These are phyloP conservation scores for Sebastes trivittatus DNA, from an alignment of 2,797 vertebrate species.

Conservation along the genomic window DNA sequence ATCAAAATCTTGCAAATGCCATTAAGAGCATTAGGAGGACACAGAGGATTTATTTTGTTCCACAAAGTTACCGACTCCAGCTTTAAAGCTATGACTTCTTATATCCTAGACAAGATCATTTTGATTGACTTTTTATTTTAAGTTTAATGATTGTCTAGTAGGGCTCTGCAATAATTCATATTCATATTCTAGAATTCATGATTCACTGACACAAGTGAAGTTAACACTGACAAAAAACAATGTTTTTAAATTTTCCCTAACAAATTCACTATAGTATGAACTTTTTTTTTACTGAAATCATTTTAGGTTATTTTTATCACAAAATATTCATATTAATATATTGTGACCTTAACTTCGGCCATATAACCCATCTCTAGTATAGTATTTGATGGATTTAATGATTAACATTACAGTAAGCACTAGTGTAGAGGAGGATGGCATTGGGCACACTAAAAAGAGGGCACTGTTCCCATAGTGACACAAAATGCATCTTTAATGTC, in stretches of 20 bases:
- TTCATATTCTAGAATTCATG: not conserved
- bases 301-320: too few species aligned
- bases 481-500: conserved; percentile 57
- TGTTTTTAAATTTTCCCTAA: not conserved
- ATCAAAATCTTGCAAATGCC: too few species aligned
- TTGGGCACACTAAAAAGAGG: conserved; percentile 8
- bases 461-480: conserved; percentile 24
- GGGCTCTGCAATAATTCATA: not conserved
- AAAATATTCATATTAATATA: not conserved
- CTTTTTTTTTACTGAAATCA: not conserved
- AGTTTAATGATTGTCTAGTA: not conserved
- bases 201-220: not conserved
- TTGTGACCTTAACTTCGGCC: not conserved
- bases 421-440: not conserved
- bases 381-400: not conserved
- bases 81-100: not conserved
- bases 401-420: not conserved
- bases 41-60: too few species aligned
- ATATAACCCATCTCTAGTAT: not conserved
- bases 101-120: not conserved
- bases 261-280: too few species aligned
- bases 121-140: too few species aligned
- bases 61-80: too few species aligned
- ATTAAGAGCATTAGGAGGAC: too few species aligned
- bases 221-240: not conserved